Evolutionary conservation across 2,888 invertebrate genomes (phyloP).

Genomic region (Drosophila meridionalis): DNA sequence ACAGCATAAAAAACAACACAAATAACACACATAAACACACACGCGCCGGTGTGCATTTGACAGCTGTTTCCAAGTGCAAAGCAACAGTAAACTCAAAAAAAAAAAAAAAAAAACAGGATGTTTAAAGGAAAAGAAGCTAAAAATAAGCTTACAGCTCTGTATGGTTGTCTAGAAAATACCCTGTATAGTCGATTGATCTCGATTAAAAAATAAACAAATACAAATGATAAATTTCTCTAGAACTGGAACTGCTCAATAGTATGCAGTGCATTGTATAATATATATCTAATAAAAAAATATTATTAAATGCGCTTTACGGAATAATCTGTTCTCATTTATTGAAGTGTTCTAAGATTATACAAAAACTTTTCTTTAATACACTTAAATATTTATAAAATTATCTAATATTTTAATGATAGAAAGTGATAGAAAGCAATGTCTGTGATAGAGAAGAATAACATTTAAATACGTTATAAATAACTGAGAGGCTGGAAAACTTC

Average conservation of each 20-base stretch:
- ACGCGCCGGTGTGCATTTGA: slow-evolving; percentile 57
- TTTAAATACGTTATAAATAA: not conserved
- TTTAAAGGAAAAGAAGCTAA: slow-evolving; percentile 2
- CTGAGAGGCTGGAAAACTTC: no score
- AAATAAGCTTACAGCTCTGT: not conserved
- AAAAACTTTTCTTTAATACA: no score
- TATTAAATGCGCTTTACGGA: no score
- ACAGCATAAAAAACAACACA: slow-evolving; percentile 8
- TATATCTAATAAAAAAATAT: not conserved
- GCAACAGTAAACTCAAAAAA: slow-evolving; percentile 11
- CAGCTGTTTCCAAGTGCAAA: slow-evolving; percentile 53
- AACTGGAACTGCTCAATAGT: no score
- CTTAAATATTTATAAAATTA: no score
- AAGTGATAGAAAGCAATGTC: no score
- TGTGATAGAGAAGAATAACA: not conserved
- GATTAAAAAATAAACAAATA: no score
- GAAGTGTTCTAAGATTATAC: not conserved
- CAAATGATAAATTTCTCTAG: no score
- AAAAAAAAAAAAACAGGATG: slow-evolving; percentile 11
- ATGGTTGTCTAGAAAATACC: not conserved
- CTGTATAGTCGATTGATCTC: not conserved
- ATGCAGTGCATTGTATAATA: no score
- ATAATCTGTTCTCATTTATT: not conserved
- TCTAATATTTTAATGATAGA: not conserved
- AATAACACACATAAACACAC: slow-evolving; percentile 4